Evolutionary conservation across 2,113 vertebrate genomes (phyloP), one percentile per base, ranked within the genome.

Genomic region (Butastur rufipennis): DNA sequence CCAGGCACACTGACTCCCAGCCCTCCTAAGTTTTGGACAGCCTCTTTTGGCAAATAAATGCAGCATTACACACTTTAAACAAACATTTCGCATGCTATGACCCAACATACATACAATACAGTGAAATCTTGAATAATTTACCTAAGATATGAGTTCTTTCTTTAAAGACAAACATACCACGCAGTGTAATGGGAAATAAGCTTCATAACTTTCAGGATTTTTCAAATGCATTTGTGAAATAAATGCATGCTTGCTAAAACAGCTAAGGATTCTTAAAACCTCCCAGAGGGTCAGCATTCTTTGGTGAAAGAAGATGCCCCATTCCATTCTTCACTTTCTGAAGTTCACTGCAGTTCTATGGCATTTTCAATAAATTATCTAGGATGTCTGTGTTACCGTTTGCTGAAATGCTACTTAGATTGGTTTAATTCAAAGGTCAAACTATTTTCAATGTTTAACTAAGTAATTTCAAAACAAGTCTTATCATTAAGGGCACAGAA

Each of bases 361-460:
- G 43, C 52, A 73, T 96, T 97, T 93, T 88, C 66, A 88, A 61
- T 86, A 81, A 84, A 56, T 97, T 93, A 96, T 77, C 58, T 56
- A 53, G 40, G n/a, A 58, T 62, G 29, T 11, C 89, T 67, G 29
- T 79, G 62, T 55, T 75, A 59, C 43, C 0, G 0, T 73, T 90
- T 91, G 73, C 81, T 94, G 94, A 95, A 97, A 90, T 50, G 79
- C 67, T 71, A 59, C 75, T 88, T 84, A 80, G 79, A 86, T 98
- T 67, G 92, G 87, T 89, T 95, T 79, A 92, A 97, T 95, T 93
- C 63, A 96, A 96, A 96, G 74, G 88, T 94, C 88, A 96, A 94
- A 96, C 61, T 48, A 61, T 90, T 96, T 90, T 94, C 82, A 94
- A 29, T 68, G 63, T 78, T 96, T 89, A 93, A 79, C 84, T 88